Percentiles rank a stretch among this genome's conserved stretches.
Conservation (phyloP, 2,113 vertebrate genomes). For the Gyps fulvus region DNA sequence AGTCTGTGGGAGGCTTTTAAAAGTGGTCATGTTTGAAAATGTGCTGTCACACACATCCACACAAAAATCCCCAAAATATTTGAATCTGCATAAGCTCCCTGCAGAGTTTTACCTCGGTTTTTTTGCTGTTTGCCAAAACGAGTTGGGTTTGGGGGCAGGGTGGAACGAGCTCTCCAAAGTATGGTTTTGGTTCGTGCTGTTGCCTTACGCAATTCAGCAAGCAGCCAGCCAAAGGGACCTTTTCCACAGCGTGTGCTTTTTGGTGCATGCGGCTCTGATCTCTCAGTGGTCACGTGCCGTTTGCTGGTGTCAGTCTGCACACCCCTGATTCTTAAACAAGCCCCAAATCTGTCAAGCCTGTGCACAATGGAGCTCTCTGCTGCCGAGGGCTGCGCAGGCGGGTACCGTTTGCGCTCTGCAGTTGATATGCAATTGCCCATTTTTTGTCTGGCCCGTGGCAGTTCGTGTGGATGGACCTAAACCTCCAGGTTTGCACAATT, state of each 20-base stretch:
- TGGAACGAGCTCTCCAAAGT: background rate
- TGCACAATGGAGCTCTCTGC: background rate
- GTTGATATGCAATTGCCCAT: background rate
- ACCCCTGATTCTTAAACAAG: background rate
- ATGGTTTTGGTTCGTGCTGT: background rate
- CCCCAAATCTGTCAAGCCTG: background rate
- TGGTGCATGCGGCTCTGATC: background rate
- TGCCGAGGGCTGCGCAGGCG: background rate
- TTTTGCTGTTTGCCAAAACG: background rate
- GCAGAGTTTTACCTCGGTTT: background rate
- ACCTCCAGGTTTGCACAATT: background rate
- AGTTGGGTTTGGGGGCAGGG: background rate
- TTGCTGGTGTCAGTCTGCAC: background rate
- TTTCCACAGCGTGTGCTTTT: background rate
- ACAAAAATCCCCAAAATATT: conserved; percentile 29
- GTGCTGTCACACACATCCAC: conserved; percentile 36
- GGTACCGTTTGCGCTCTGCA: rapidly evolving
- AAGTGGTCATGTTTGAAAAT: conserved; percentile 3
- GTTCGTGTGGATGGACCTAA: background rate
- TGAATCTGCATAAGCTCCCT: background rate
- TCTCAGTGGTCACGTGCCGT: rapidly evolving
- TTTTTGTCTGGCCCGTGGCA: background rate
- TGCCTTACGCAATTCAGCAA: background rate
- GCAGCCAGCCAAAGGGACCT: background rate
- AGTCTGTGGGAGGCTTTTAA: conserved; percentile 34